Evolutionary conservation across 2,888 invertebrate species (phyloP), one percentile per base, ranked within the genome.

Genomic region (Agrochola lota): DNA sequence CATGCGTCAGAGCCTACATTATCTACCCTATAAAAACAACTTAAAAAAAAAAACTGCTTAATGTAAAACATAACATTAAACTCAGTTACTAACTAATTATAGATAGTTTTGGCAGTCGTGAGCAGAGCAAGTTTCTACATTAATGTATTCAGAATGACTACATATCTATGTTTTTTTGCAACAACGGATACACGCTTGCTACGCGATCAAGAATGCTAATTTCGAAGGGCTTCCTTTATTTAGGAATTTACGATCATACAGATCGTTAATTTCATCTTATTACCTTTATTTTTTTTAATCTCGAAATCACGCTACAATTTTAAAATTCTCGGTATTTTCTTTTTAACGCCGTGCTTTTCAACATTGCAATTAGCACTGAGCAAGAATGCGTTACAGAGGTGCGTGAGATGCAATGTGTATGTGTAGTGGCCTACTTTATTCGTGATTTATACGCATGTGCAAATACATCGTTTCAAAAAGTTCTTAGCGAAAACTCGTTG

Each of bases 361-460:
- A 49, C 55, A 85, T 64, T 69, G 62, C 81, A 74, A 71, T 81
- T 67, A 81, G 46, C 57, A 71, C 75, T 68, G 71, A 82, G 71
- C 82, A 82, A 82, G 75, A 85, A 82, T 82, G 82, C 82, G 70
- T 82, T 85, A 63, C 85, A 30, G 62, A 60, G 75, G 62, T 81
- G 82, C 85, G 76, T 85, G 85, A 81, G 85, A 71, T 81, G 59
- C 71, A 75, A 63, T 30, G 30, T 30, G 30, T 30, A 30, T 81
- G 52, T 81, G 62, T 62, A 40, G 55, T 71, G 85, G n/a, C 85
- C 75, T 85, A 81, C 75, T 85, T 75, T 43, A 49, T 35, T 64
- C 12, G 5, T 66, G 49, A 66, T 67, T 84, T 55, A 60, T 78
- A 43, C 17, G 46, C 59, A 70, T 26, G 20, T 78, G 35, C 40